Evolutionary conservation across 2,888 invertebrate genomes (phyloP).

Genomic region (Ptychoptera albimana): DNA sequence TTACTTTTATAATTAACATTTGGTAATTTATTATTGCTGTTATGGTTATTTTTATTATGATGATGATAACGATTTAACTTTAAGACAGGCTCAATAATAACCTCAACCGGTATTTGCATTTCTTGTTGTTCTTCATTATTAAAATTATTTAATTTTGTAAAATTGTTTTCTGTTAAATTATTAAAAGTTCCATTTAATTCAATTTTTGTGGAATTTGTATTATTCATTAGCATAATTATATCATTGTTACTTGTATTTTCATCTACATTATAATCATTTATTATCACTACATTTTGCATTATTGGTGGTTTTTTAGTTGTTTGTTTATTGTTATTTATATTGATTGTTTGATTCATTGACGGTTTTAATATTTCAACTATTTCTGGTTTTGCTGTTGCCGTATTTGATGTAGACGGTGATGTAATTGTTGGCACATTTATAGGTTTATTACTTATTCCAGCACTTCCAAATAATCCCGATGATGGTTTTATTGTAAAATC

Average conservation of each 20-base stretch:
- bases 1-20: neutral
- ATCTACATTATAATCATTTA: neutral
- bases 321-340: neutral
- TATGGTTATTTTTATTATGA: neutral
- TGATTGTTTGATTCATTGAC: neutral
- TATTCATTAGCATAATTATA: too few species aligned
- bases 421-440: neutral
- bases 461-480: slow-evolving; percentile 1
- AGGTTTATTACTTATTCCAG: too few species aligned
- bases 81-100: slow-evolving; percentile 6
- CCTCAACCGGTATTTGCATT: slow-evolving; percentile 8
- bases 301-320: neutral
- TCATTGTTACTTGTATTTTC: neutral
- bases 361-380: neutral
- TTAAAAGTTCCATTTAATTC: too few species aligned
- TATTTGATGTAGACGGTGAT: neutral
- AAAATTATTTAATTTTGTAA: too few species aligned
- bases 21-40: neutral
- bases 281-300: neutral
- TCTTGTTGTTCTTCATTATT: too few species aligned
- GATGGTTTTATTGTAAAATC: slow-evolving; percentile 2
- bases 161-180: too few species aligned
- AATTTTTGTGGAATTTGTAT: too few species aligned
- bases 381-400: neutral
- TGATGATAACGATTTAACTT: neutral